Evolutionary conservation across 2,888 invertebrate species (phyloP).

Genomic region (Nomada flava): DNA sequence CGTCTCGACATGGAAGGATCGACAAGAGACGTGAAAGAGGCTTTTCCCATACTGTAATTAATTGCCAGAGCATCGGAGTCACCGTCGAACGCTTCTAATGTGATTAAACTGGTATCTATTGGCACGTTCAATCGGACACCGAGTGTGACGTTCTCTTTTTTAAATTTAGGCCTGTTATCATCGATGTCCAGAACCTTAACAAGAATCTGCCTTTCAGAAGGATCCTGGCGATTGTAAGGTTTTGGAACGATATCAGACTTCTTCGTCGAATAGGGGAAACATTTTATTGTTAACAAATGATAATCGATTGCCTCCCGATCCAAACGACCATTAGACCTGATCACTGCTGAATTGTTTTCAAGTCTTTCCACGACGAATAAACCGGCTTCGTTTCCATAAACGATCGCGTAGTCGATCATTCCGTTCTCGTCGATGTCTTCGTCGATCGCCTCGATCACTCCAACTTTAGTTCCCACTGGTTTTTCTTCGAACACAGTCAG

Average conservation of each 20-base stretch:
- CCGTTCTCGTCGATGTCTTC: conserved; percentile 91
- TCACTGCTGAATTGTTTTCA: conserved; percentile 87
- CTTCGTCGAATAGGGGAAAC: conserved; percentile 86
- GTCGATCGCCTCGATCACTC: conserved; percentile 89
- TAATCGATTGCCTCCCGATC: conserved; percentile 88
- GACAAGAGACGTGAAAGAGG: conserved; percentile 88
- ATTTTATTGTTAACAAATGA: conserved; percentile 88
- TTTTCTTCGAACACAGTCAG: conserved; percentile 89
- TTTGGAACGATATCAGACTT: conserved; percentile 83
- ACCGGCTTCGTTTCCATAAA: conserved; percentile 89
- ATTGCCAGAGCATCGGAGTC: conserved; percentile 89
- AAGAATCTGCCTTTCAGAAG: conserved; percentile 88
- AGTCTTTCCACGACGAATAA: conserved; percentile 88
- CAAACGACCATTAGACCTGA: conserved; percentile 87
- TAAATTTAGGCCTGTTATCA: conserved; percentile 90
- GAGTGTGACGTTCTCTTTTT: conserved; percentile 87
- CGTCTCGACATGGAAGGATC: conserved; percentile 85
- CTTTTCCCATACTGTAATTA: conserved; percentile 88
- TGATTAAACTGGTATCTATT: conserved; percentile 89
- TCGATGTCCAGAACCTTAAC: conserved; percentile 89
- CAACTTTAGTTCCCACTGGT: conserved; percentile 88
- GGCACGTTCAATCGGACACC: conserved; percentile 91
- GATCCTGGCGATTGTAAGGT: conserved; percentile 89
- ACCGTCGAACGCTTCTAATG: conserved; percentile 88
- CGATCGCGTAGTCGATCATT: conserved; percentile 90